Percentiles rank a stretch among this genome's conserved stretches.
Evolutionary conservation across 2,113 vertebrate species (phyloP).

Genomic region (Casuarius casuarius): DNA sequence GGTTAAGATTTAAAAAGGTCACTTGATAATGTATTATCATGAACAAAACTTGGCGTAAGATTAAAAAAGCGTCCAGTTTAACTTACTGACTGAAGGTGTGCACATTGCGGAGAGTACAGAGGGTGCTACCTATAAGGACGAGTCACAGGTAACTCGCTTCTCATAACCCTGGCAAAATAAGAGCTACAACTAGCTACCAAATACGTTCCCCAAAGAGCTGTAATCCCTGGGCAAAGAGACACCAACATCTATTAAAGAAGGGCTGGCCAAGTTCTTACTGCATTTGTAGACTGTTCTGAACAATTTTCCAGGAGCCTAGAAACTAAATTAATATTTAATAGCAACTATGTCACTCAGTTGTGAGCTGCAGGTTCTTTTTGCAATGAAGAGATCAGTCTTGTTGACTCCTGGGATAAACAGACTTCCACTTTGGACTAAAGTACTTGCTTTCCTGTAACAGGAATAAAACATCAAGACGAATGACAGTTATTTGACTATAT

Average conservation of each 20-base stretch:
- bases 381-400: neutral
- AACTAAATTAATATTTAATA: neutral
- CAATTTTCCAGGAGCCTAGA: conserved; percentile 18
- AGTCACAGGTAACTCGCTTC: neutral
- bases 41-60: conserved; percentile 16
- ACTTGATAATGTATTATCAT: conserved; percentile 47
- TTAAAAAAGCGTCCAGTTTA: neutral
- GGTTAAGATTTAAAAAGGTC: conserved; percentile 51
- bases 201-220: neutral
- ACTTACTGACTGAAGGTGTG: conserved; percentile 22
- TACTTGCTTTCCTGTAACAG: neutral
- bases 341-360: neutral
- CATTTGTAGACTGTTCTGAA: neutral
- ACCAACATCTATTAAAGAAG: neutral
- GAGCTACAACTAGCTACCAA: neutral
- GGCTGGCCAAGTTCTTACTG: neutral
- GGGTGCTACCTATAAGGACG: neutral
- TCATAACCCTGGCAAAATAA: neutral
- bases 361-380: neutral
- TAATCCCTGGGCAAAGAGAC: neutral
- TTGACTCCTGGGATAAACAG: neutral
- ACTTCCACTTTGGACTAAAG: neutral
- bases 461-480: neutral
- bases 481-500: neutral
- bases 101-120: neutral